Conservation (phyloP, 2,888 invertebrate species). For the Rhogogaster chlorosoma region DNA sequence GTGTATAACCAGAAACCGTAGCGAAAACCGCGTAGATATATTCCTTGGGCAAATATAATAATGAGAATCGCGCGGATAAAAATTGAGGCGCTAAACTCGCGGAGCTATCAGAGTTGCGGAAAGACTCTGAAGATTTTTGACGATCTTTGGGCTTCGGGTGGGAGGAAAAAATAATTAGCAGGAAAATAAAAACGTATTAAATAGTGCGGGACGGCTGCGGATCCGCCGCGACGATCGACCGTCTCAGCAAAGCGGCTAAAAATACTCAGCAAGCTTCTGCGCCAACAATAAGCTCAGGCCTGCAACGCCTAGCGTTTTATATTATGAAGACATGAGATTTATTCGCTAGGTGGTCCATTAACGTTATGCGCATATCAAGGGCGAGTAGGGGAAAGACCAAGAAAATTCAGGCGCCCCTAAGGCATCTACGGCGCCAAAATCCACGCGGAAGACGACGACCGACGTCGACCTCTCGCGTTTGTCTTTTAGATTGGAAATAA, state of each 20-base stretch:
- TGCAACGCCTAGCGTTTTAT: constrained; percentile 19
- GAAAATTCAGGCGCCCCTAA: neutral
- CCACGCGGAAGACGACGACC: neutral
- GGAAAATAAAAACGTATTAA: neutral
- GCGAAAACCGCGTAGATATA: neutral
- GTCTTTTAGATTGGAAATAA: neutral
- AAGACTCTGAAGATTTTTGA: neutral
- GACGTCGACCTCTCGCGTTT: neutral
- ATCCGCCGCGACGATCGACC: constrained; percentile 50
- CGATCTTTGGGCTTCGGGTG: neutral
- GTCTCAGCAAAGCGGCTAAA: constrained; percentile 65
- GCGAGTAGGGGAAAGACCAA: neutral
- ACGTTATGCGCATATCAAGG: neutral
- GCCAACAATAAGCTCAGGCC: constrained; percentile 37
- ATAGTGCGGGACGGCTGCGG: constrained; percentile 22
- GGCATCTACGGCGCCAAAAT: neutral
- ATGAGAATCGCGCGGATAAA: neutral
- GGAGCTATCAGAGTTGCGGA: neutral
- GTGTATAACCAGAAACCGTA: neutral
- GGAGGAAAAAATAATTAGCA: neutral
- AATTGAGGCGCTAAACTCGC: neutral
- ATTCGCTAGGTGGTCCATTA: neutral
- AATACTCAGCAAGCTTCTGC: constrained; percentile 60
- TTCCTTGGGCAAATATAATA: neutral
- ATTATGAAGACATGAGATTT: neutral